Evolutionary conservation across 2,797 vertebrate species (phyloP).

Genomic region (Carcharodon carcharias): DNA sequence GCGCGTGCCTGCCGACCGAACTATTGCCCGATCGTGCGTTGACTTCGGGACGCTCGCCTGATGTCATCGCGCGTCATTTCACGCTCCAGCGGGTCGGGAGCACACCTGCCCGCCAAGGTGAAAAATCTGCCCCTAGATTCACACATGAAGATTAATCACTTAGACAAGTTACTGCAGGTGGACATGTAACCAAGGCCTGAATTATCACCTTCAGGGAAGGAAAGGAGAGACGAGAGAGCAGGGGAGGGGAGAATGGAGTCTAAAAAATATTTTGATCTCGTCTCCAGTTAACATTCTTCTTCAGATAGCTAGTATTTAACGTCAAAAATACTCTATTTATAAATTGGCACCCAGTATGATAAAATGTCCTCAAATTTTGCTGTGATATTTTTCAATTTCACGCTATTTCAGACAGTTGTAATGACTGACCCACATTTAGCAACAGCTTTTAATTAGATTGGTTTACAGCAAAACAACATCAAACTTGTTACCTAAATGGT

Average conservation of each 20-base stretch:
- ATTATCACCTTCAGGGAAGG: neutral
- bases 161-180: too few species aligned
- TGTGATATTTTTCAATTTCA: neutral
- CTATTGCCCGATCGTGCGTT: too few species aligned
- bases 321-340: neutral
- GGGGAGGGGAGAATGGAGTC: neutral
- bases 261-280: neutral
- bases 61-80: too few species aligned
- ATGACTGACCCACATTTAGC: neutral
- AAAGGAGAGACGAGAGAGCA: neutral
- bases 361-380: neutral
- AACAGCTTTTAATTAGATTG: neutral
- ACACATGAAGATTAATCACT: too few species aligned
- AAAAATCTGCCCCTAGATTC: too few species aligned
- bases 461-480: neutral
- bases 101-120: too few species aligned
- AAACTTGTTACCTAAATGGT: neutral
- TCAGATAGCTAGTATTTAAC: neutral
- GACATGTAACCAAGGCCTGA: too few species aligned
- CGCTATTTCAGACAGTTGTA: neutral
- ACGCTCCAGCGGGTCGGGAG: too few species aligned
- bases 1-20: too few species aligned
- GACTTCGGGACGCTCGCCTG: too few species aligned
- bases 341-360: neutral
- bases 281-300: neutral